A percentile compares a stretch with the other conserved stretches of the same genome.
These are phyloP conservation scores for Anguilla obscura DNA, from an alignment of 2,797 vertebrate genomes.

Conservation along the genomic window DNA sequence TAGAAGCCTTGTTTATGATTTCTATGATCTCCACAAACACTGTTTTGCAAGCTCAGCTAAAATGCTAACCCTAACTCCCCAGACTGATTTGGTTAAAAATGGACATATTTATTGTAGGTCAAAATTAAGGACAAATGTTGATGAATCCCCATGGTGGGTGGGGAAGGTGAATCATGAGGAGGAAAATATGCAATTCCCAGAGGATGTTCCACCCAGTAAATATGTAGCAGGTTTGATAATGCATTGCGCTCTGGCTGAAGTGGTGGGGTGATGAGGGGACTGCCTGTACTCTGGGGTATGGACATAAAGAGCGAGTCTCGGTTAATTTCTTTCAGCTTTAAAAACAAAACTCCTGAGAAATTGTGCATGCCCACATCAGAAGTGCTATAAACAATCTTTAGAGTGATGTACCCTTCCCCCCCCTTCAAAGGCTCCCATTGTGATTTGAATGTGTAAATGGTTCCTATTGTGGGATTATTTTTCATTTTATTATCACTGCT, in stretches of 20 bases:
- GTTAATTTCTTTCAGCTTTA: conserved; percentile 9
- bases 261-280: background rate
- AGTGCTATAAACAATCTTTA: background rate
- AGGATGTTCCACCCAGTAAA: background rate
- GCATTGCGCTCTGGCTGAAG: background rate
- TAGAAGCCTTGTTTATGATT: background rate
- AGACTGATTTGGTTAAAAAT: background rate
- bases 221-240: background rate
- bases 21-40: background rate
- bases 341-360: background rate
- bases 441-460: background rate
- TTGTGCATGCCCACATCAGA: background rate
- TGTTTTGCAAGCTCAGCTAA: background rate
- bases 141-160: background rate
- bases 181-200: background rate
- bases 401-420: background rate
- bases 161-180: background rate
- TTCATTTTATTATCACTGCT: background rate
- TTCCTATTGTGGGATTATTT: conserved; percentile 5
- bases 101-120: background rate
- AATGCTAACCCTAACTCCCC: background rate
- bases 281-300: background rate
- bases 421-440: background rate
- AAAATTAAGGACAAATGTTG: background rate
- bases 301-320: background rate